These are phyloP conservation scores for Phytoseiulus persimilis DNA, from an alignment of 2,888 invertebrate genomes.

Conservation along the genomic window DNA sequence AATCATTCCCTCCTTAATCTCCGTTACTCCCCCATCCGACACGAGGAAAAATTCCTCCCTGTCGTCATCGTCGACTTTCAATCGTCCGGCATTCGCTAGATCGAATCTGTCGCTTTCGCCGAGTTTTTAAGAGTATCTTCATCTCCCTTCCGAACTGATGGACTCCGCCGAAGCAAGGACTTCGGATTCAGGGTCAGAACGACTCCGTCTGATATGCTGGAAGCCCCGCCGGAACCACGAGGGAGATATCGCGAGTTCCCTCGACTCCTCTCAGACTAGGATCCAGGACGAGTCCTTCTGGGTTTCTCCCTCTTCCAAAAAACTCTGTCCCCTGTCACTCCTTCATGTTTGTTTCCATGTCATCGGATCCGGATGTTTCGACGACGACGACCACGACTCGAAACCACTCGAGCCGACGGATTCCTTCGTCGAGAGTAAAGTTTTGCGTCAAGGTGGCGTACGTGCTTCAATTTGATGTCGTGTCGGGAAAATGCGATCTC, in stretches of 20 bases:
- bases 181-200: too few species aligned
- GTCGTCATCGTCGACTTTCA: too few species aligned
- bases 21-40: too few species aligned
- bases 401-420: background rate
- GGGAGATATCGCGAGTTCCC: background rate
- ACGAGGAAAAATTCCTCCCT: too few species aligned
- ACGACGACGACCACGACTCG: background rate
- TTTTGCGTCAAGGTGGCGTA: background rate
- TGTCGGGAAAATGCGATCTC: background rate
- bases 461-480: background rate
- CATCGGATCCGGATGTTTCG: background rate
- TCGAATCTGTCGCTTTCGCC: too few species aligned
- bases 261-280: background rate
- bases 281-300: background rate
- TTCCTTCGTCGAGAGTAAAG: background rate
- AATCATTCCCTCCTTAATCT: too few species aligned
- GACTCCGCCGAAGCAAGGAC: too few species aligned
- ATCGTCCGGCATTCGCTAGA: too few species aligned
- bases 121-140: too few species aligned
- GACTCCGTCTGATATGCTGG: too few species aligned
- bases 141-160: too few species aligned
- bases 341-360: background rate
- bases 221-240: too few species aligned
- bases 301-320: background rate
- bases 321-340: background rate